phyloP scores from a whole-genome alignment of 1,140 invertebrate species.

The Eciton burchellii region DNA sequence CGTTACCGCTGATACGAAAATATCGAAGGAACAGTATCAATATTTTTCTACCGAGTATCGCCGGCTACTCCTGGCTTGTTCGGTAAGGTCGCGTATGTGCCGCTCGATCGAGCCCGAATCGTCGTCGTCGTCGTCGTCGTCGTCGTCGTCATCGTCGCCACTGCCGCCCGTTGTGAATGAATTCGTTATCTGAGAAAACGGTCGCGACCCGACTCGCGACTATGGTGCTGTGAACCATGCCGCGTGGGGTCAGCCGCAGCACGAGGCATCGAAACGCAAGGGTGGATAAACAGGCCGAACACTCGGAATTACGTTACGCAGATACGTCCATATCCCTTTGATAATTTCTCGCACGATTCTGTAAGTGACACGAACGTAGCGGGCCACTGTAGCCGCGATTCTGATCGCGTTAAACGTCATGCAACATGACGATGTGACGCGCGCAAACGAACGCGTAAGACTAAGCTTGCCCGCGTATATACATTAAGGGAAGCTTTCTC shows the following conservation, averaged over 20 bases:
- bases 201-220: constrained; percentile 67
- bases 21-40: neutral
- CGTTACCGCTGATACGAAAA: neutral
- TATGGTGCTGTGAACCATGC: constrained; percentile 74
- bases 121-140: constrained; percentile 66
- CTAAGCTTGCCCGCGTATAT: too few relatives aligned
- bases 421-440: neutral
- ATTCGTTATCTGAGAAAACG: constrained; percentile 81
- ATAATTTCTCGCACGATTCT: constrained; percentile 24
- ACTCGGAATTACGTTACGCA: constrained; percentile 38
- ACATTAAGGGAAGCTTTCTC: too few relatives aligned
- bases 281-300: neutral
- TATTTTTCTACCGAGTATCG: constrained; percentile 13
- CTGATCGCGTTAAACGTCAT: neutral
- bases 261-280: constrained; percentile 57
- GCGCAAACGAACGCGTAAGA: neutral
- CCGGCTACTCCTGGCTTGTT: neutral
- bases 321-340: constrained; percentile 2
- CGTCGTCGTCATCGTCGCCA: constrained; percentile 63
- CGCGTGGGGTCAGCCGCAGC: constrained; percentile 58
- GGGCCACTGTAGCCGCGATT: neutral
- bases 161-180: constrained; percentile 78
- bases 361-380: neutral
- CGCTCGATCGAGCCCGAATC: constrained; percentile 68
- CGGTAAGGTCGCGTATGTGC: constrained; percentile 45